Percentiles rank a stretch among this genome's conserved stretches.
Evolutionary conservation across 2,888 invertebrate genomes (phyloP).

Genomic region (Diarsia brunnea): DNA sequence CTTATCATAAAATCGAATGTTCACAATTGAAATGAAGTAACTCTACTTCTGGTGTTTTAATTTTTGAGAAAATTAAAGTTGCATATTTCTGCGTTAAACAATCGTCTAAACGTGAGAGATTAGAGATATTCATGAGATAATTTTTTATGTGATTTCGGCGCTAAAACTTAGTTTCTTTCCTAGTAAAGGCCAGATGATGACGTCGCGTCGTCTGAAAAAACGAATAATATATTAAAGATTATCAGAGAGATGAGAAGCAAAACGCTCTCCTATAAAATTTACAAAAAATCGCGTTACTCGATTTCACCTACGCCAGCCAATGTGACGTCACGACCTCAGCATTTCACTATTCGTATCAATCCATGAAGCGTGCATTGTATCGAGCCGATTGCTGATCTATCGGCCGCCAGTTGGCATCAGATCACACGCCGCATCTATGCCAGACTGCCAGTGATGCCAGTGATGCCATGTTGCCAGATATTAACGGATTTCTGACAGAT

Average conservation of each 20-base stretch:
- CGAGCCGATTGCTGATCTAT: conserved; percentile 57
- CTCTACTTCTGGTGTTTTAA: background rate
- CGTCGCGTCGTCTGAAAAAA: background rate
- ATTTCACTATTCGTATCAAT: conserved; percentile 59
- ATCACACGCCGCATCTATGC: conserved; percentile 64
- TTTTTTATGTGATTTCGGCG: background rate
- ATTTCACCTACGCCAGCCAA: background rate
- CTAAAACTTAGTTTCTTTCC: background rate
- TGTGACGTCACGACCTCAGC: conserved; percentile 45
- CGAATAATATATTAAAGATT: background rate
- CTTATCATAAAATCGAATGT: conserved; percentile 36
- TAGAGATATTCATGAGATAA: background rate
- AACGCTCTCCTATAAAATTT: background rate
- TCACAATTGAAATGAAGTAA: background rate
- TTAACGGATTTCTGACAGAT: conserved; percentile 63
- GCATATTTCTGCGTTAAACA: background rate
- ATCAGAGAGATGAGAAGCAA: background rate
- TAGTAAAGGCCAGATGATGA: background rate
- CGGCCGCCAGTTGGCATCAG: conserved; percentile 61
- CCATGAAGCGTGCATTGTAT: conserved; percentile 55
- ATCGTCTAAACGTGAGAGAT: background rate
- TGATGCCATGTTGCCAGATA: conserved; percentile 53
- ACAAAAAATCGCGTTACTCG: background rate
- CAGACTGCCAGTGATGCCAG: conserved; percentile 52
- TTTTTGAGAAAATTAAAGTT: background rate